These are phyloP conservation scores for Ophonus ardosiacus DNA, from an alignment of 2,888 invertebrate genomes.

Conservation along the genomic window DNA sequence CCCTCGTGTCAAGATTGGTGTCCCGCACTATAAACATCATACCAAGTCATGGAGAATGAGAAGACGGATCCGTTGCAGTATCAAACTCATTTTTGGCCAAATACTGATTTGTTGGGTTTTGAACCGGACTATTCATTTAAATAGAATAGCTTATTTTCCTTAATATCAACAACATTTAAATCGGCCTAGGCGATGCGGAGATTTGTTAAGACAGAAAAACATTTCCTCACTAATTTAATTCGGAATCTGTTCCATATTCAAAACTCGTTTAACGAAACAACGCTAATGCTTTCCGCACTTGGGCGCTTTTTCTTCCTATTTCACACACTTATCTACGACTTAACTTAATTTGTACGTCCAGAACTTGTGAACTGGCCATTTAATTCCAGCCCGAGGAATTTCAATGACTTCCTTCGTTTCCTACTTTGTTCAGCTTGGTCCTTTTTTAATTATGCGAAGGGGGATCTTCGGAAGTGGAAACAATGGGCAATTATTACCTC, in stretches of 20 bases:
- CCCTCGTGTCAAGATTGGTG: no score
- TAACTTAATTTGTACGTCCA: slow-evolving; percentile 46
- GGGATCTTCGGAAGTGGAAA: neutral
- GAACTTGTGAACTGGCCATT: slow-evolving; percentile 42
- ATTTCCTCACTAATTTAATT: neutral
- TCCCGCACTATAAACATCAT: no score
- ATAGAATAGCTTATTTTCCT: no score
- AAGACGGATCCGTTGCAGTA: no score
- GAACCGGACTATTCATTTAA: no score
- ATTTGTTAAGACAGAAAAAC: neutral
- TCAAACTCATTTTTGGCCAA: no score
- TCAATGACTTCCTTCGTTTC: slow-evolving; percentile 40
- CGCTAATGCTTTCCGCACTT: slow-evolving; percentile 27
- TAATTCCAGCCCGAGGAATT: slow-evolving; percentile 41
- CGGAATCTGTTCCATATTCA: slow-evolving; percentile 23
- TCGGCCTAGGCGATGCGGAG: neutral
- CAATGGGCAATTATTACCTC: slow-evolving; percentile 18
- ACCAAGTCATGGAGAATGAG: no score
- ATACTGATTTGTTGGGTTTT: no score
- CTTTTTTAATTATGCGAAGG: slow-evolving; percentile 29
- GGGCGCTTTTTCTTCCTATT: slow-evolving; percentile 31
- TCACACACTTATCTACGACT: slow-evolving; percentile 38
- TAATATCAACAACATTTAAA: no score
- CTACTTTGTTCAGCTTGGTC: slow-evolving; percentile 26
- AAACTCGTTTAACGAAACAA: slow-evolving; percentile 1